Percentiles rank a stretch among this genome's conserved stretches.
phyloP scores from a whole-genome alignment of 2,113 vertebrate species.

The Festucalex cinctus region DNA sequence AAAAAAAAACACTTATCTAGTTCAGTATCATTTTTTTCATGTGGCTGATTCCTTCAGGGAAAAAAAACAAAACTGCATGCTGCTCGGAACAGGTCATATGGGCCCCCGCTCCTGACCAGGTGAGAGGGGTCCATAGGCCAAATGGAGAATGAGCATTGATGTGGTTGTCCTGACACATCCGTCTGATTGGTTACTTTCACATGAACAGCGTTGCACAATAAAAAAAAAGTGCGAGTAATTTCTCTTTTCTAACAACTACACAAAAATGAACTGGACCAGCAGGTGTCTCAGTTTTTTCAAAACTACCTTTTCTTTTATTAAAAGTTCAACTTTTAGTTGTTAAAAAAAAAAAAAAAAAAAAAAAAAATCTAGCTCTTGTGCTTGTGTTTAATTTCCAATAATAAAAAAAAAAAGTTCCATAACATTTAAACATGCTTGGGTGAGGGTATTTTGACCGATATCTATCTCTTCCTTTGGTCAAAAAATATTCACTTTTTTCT shows the following conservation, averaged over 20 bases:
- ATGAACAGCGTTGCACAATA: constrained; percentile 77
- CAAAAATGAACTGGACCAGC: constrained; percentile 50
- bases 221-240: constrained; percentile 63
- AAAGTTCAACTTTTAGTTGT: constrained; percentile 83
- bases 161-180: constrained; percentile 70
- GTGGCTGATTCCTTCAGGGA: constrained; percentile 77
- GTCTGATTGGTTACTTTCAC: constrained; percentile 74
- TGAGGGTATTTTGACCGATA: constrained; percentile 60
- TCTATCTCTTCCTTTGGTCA: constrained; percentile 73
- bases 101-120: constrained; percentile 32
- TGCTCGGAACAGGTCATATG: constrained; percentile 89
- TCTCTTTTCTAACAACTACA: constrained; percentile 53
- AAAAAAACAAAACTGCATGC: constrained; percentile 93
- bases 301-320: constrained; percentile 57
- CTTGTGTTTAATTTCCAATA: constrained; percentile 82
- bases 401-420: constrained; percentile 80
- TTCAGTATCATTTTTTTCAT: constrained; percentile 77
- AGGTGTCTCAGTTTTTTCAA: constrained; percentile 47
- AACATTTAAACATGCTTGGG: constrained; percentile 74
- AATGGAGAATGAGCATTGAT: constrained; percentile 75
- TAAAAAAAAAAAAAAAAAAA: constrained; percentile 89
- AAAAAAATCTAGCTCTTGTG: constrained; percentile 92
- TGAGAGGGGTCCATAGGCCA: constrained; percentile 79
- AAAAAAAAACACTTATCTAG: constrained; percentile 61
- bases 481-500: constrained; percentile 40